Evolutionary conservation across 2,888 invertebrate species (phyloP), one percentile per base, ranked within the genome.

Genomic region (Timema podura): DNA sequence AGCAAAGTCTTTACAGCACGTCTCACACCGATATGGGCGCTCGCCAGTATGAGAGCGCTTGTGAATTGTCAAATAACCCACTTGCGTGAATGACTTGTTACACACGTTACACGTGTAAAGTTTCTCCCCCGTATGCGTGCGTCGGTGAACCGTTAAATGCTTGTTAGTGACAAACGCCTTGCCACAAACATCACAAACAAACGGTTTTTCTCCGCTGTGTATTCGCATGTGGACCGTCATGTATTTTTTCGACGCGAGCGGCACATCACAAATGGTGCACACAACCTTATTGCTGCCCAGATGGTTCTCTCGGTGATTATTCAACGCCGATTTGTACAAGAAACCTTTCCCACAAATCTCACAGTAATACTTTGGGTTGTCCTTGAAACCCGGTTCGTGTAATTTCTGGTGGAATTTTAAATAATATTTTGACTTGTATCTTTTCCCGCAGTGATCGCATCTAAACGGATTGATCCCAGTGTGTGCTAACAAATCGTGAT

Each of bases 11-110:
- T 45, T 67, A 49, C 51, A 16, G 44, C 67, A 67, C 9, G 44
- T 44, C 11, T 30, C 48, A 44, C 88, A 88, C 69, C 79, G 79
- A 80, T 87, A 87, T 0, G 87, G 87, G 72, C 86, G 80, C 75
- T 85, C 85, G 57, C 87, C 87, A 73, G 85, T 85, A 80, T 87
- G 87, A 78, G 84, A 85, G 79, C 87, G 80, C 77, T 85, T 83
- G 79, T 88, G 88, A 72, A 87, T 85, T 75, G 85, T 84, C 70
- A 88, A 82, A 59, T 87, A 86, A 72, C 86, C 85, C 6, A 85
- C 82, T 80, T 87, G 87, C 67, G 84, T 84, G 49, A 69, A 71
- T 44, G 65, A 66, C 46, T 71, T 68, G 16, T 77, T 77, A 68
- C 81, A 80, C 16, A 77, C 75, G 48, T 75, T 68, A 57, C 81